Evolutionary conservation across 2,797 vertebrate genomes (phyloP).

Genomic region (Calcarius lapponicus): DNA sequence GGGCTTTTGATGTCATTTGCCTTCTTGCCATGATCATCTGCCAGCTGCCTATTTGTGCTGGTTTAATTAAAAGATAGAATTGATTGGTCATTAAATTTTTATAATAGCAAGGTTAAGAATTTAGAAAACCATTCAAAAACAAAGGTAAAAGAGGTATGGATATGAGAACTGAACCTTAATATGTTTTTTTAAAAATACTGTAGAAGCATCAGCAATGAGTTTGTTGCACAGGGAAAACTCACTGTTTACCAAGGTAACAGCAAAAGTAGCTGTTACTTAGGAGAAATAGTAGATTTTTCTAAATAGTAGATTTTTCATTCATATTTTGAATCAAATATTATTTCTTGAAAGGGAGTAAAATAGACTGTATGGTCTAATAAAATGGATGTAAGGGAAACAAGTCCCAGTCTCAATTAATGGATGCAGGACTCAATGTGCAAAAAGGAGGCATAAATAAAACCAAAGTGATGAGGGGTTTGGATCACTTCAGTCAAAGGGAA

Average conservation of each 20-base stretch:
- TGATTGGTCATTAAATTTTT: neutral
- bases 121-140: neutral
- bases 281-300: neutral
- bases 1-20: neutral
- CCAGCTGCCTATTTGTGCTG: neutral
- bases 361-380: neutral
- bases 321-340: neutral
- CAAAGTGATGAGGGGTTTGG: neutral
- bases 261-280: neutral
- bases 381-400: neutral
- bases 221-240: neutral
- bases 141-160: neutral
- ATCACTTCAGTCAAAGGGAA: neutral
- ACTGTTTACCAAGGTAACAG: neutral
- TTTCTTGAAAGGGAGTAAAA: neutral
- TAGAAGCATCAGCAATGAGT: fast-evolving
- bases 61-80: neutral
- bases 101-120: neutral
- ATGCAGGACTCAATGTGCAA: neutral
- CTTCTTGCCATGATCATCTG: neutral
- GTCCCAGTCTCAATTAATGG: neutral
- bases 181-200: neutral
- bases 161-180: neutral
- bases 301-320: neutral
- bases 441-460: neutral